Conservation (phyloP, 2,888 invertebrate genomes). For the Polyommatus icarus region DNA sequence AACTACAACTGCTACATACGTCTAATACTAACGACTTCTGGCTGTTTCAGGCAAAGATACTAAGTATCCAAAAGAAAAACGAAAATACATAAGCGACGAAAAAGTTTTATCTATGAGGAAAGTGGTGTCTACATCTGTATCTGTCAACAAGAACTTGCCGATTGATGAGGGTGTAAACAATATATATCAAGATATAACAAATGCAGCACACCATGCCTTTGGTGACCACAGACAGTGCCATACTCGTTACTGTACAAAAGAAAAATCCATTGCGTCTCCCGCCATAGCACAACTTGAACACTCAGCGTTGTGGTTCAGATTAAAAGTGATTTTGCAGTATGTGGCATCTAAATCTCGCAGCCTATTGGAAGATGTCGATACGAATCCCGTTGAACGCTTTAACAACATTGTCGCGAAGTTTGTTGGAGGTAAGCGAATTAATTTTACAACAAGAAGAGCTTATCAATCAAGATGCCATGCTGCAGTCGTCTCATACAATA, state of each 20-base stretch:
- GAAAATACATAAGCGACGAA: no score
- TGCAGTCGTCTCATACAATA: neutral
- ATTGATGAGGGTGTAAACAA: no score
- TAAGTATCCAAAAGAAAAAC: no score
- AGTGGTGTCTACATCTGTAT: no score
- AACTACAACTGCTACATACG: neutral
- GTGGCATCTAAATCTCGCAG: neutral
- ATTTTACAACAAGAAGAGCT: slow-evolving; percentile 34
- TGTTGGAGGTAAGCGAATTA: slow-evolving; percentile 40
- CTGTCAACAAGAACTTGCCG: no score
- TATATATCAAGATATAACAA: no score
- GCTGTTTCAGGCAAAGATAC: neutral
- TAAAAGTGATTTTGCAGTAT: slow-evolving; percentile 30
- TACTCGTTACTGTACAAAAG: no score
- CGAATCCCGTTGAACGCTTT: neutral
- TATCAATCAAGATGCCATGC: slow-evolving; percentile 35
- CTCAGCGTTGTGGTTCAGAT: neutral
- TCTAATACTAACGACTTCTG: neutral
- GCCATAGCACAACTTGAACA: neutral
- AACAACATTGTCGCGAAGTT: neutral
- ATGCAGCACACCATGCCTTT: no score
- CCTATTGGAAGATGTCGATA: neutral
- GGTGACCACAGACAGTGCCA: no score
- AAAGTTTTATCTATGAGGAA: no score
- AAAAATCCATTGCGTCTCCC: no score